Evolutionary conservation across 2,113 vertebrate genomes (phyloP).

Genomic region (Xiphorhynchus elegans): DNA sequence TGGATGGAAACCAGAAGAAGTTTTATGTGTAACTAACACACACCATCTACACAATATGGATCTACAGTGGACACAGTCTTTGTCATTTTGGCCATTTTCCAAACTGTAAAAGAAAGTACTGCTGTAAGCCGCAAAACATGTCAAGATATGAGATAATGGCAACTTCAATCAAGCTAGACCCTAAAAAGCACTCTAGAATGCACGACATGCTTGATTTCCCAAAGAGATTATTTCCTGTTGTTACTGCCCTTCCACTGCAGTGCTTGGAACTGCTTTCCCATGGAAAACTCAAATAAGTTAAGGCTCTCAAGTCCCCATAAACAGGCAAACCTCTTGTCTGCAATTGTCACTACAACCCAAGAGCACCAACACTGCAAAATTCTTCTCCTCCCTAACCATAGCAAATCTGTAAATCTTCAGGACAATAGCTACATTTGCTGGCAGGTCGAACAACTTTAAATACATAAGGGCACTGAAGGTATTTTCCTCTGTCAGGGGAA

Average conservation of each 20-base stretch:
- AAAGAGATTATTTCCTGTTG: background rate
- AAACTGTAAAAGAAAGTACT: background rate
- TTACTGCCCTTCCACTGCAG: background rate
- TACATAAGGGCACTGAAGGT: background rate
- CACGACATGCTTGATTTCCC: background rate
- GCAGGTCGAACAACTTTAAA: background rate
- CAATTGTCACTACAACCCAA: background rate
- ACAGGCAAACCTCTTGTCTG: background rate
- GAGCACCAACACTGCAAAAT: background rate
- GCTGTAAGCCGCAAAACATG: background rate
- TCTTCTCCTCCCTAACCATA: background rate
- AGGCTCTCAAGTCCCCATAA: background rate
- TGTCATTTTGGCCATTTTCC: background rate
- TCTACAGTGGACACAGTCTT: background rate
- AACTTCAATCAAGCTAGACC: background rate
- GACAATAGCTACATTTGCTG: background rate
- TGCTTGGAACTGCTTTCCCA: background rate
- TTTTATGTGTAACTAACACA: background rate
- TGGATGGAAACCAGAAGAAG: background rate
- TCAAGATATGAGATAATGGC: background rate
- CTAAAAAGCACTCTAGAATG: background rate
- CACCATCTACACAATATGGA: background rate
- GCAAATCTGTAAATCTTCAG: background rate
- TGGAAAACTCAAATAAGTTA: rapidly evolving
- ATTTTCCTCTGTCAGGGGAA: background rate